Conservation (phyloP, 2,113 vertebrate genomes). For the Rhineura floridana region DNA sequence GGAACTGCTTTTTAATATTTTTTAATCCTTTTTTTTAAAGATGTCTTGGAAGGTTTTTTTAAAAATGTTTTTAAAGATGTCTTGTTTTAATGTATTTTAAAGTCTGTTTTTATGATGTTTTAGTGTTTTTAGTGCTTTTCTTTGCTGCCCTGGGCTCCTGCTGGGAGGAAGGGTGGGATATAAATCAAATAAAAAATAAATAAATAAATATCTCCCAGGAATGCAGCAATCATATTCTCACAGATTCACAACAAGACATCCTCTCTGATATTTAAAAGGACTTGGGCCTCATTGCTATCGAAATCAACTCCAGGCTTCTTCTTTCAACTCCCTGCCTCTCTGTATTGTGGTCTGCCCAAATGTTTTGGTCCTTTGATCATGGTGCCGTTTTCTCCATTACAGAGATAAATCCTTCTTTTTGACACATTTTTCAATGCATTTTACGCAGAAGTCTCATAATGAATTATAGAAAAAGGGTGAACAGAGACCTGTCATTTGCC, state of each 20-base stretch:
- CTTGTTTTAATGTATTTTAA: too few species aligned
- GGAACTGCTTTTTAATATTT: too few species aligned
- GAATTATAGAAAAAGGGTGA: not conserved
- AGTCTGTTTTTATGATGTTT: too few species aligned
- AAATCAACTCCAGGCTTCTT: not conserved
- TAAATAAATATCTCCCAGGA: not conserved
- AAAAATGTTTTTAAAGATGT: too few species aligned
- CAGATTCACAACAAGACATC: not conserved
- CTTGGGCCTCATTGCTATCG: not conserved
- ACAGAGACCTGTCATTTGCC: not conserved
- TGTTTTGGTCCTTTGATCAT: not conserved
- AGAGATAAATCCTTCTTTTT: not conserved
- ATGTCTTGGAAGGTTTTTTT: too few species aligned
- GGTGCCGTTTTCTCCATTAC: not conserved
- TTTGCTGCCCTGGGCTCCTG: too few species aligned
- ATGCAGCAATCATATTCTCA: not conserved
- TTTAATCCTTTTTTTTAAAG: too few species aligned
- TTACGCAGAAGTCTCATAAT: conserved; percentile 16
- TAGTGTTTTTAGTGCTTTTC: too few species aligned
- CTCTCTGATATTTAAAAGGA: not conserved
- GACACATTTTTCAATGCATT: not conserved
- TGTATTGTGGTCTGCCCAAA: not conserved
- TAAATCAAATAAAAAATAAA: too few species aligned
- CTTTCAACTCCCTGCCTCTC: not conserved
- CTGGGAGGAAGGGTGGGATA: too few species aligned